phyloP scores from a whole-genome alignment of 2,113 vertebrate genomes.

The Siphamia tubifer region DNA sequence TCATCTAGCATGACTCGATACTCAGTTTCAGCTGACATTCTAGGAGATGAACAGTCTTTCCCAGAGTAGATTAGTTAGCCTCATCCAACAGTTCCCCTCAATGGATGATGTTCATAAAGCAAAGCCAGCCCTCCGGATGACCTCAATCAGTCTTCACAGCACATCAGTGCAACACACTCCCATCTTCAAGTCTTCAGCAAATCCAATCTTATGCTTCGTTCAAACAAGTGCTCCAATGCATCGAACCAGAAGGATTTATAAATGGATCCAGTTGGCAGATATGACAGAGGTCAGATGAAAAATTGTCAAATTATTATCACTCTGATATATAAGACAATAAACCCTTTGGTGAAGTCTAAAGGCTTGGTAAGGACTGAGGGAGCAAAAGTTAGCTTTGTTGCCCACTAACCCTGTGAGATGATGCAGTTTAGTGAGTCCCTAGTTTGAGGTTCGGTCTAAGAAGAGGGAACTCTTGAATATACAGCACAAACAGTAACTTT shows the following conservation, averaged over 20 bases:
- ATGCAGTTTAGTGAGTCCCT: not conserved
- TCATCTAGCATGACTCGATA: conserved; percentile 1
- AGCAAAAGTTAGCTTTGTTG: not conserved
- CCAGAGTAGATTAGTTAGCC: conserved; percentile 51
- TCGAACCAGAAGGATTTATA: conserved; percentile 32
- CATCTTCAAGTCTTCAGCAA: conserved; percentile 33
- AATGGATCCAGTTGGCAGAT: conserved; percentile 46
- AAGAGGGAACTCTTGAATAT: not conserved
- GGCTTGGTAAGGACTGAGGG: conserved; percentile 7
- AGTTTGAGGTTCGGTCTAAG: not conserved
- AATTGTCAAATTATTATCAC: conserved; percentile 23
- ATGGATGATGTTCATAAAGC: conserved; percentile 42
- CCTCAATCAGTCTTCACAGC: conserved; percentile 50
- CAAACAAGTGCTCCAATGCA: conserved; percentile 34
- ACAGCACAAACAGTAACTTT: not conserved
- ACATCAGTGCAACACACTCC: conserved; percentile 25
- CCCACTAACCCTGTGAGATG: not conserved
- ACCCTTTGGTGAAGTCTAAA: conserved; percentile 39
- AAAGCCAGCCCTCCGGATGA: conserved; percentile 21
- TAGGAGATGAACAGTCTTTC: conserved; percentile 34
- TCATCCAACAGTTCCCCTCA: conserved; percentile 15
- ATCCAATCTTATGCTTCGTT: conserved; percentile 37
- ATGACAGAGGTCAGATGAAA: conserved; percentile 36
- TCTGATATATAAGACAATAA: conserved; percentile 21
- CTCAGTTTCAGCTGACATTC: conserved; percentile 26